Base-by-base conservation (phyloP, 2,113 vertebrate species). In the Sinocyclocheilus maitianheensis region DNA sequence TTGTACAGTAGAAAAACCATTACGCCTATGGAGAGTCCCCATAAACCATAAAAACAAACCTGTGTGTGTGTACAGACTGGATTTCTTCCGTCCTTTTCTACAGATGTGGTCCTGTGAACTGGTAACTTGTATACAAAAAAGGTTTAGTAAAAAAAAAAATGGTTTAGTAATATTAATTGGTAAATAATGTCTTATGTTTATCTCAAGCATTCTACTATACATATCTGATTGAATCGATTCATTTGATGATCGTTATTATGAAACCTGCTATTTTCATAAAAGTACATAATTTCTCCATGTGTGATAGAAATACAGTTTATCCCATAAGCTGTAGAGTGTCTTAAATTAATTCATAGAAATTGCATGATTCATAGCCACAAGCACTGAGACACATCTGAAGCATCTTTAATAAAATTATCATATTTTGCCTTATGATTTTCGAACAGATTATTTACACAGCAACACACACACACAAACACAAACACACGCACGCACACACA, bases 391-490 rank as follows among this genome's bases (percentile, higher is more conserved):
- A 58, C 43, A 46, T 24, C 55, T 80, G 13, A 63, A 14, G 22
- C 55, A 40, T 80, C 58, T 46, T 65, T 80, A 20, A 46, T 65
- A 4, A 63, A 63, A 63, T 46, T 1, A 80, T 79, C 77, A 37
- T 78, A 37, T 79, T 81, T 81, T 81, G 24, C 22, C 60, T 81
- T 65, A 81, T 46, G 13, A 65, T 63, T 65, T 63, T 46, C 65
- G 10, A 26, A 16, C 34, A 80, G 58, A 81, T 63, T 63, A 46
- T 81, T 81, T 46, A n/a, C 20, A 79, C 18, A 46, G 26, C n/a
- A 20, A 53, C 24, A 34, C 82, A 84, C 46, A 77, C 43, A 62
- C 83, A 87, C 46, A 89, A 55, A 81, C 86, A 88, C 84, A 55
- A 58, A 82, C 55, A 46, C 34, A 37, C 34, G 3, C 34, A 37